Conservation (phyloP, 1,140 invertebrate species). For the Rhizoglyphus robini region DNA sequence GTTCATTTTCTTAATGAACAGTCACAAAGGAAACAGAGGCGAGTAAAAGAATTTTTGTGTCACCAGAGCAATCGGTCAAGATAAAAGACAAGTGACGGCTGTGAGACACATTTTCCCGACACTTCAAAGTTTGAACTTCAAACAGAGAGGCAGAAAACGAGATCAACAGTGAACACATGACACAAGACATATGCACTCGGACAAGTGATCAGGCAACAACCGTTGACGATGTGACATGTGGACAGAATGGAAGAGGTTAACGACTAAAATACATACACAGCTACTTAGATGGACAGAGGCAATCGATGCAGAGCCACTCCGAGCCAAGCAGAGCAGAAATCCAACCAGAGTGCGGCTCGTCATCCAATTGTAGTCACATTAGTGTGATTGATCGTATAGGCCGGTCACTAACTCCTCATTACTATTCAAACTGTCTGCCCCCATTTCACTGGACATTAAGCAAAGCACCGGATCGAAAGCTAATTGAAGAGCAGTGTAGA, state of each 20-base stretch:
- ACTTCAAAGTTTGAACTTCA: too few relatives aligned
- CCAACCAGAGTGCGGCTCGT: too few relatives aligned
- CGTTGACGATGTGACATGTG: background rate
- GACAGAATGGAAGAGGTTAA: too few relatives aligned
- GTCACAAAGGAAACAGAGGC: background rate
- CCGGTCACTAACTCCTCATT: too few relatives aligned
- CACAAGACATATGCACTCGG: background rate
- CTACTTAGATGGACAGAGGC: background rate
- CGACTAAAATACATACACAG: background rate
- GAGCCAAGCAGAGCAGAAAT: too few relatives aligned
- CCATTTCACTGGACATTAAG: background rate
- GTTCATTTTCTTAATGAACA: background rate
- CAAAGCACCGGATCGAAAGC: background rate
- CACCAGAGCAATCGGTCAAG: slow-evolving; percentile 5
- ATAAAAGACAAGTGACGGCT: background rate
- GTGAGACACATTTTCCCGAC: background rate
- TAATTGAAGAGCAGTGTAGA: background rate
- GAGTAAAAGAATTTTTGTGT: background rate
- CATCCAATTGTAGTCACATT: background rate
- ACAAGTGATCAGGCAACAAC: background rate
- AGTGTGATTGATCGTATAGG: background rate
- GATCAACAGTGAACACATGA: background rate
- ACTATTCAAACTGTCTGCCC: too few relatives aligned
- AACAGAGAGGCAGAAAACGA: too few relatives aligned
- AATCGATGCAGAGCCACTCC: background rate